Percentiles rank a stretch among this genome's conserved stretches.
Evolutionary conservation across 1,140 invertebrate species (phyloP).

Genomic region (Dendroctonus ponderosae): DNA sequence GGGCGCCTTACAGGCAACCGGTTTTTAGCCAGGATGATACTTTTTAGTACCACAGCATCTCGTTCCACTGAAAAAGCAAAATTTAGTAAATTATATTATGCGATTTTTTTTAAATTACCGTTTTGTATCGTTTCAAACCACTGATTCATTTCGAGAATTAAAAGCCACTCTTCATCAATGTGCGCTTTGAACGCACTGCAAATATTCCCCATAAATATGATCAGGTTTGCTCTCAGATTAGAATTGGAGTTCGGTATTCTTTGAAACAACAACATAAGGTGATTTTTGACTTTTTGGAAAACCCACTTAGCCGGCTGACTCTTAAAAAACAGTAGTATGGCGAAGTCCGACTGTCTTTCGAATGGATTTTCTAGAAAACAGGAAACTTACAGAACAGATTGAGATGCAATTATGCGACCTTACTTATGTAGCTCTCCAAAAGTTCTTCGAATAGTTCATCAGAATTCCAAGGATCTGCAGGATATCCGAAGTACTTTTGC

Average conservation of each 20-base stretch:
- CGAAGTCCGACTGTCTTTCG: constrained; percentile 28
- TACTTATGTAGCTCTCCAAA: constrained; percentile 40
- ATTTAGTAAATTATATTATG: neutral
- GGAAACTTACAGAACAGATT: neutral
- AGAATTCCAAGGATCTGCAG: constrained; percentile 36
- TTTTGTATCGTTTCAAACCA: constrained; percentile 31
- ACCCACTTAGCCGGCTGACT: constrained; percentile 40
- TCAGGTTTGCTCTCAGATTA: constrained; percentile 40
- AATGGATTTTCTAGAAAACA: constrained; percentile 38
- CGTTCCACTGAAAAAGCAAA: neutral
- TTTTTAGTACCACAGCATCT: neutral
- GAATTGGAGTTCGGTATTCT: constrained; percentile 34
- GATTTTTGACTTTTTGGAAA: constrained; percentile 37
- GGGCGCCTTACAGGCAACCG: neutral
- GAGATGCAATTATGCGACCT: constrained; percentile 22
- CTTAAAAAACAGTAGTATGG: constrained; percentile 38
- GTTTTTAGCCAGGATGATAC: neutral
- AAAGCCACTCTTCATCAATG: constrained; percentile 19
- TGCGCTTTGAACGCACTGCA: constrained; percentile 25
- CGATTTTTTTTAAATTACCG: constrained; percentile 20
- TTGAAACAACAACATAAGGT: constrained; percentile 36
- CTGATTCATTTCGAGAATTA: constrained; percentile 26
- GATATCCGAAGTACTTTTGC: constrained; percentile 42
- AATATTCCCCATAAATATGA: constrained; percentile 39
- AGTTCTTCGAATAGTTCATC: constrained; percentile 42